Evolutionary conservation across 2,113 vertebrate species (phyloP), one percentile per base, ranked within the genome.

Genomic region (Columba janthina): DNA sequence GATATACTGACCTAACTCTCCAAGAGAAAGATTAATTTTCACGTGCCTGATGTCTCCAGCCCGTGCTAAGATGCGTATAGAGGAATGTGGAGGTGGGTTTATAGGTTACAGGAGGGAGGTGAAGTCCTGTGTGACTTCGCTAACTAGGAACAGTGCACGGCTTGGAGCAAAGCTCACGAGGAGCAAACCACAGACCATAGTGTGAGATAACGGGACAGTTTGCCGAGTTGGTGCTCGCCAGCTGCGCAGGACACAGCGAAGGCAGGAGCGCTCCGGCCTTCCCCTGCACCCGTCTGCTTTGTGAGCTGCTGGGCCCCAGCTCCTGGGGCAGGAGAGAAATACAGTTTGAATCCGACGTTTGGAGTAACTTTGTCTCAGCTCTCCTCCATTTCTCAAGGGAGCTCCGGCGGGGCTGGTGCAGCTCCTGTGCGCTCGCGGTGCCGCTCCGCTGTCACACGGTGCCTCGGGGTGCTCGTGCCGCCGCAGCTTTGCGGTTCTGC

Each of bases 161-260:
- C 60, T 9, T 50, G 73, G 46, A 66, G 36, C 53, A 53, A 36
- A 74, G 58, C 50, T 26, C 9, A 21, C 46, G 48, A 28, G 69
- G 36, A 14, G 40, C 73, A 50, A 46, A n/a, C 26, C 42, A 2
- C 15, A 60, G 54, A 31, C 32, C 5, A 0, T 2, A 8, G 44
- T 4, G 18, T 3, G 32, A 40, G 46, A 3, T 9, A 25, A 2
- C 10, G 32, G 32, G 42, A 34, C 38, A 10, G 61, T 26, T 31
- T 60, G 50, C n/a, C 5, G 17, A 40, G 21, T 32, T 19, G 15
- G 40, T 14, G 28, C 50, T 70, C 0, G 0, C 32, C 66, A 54
- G 71, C 76, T 44, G 28, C 24, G 14, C 4, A 1, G 70, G 42
- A 5, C 56, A 5, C 1, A 0, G 69, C 34, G 22, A n/a, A 12